These are phyloP conservation scores for Trochalopteron elliotii DNA, from an alignment of 2,113 vertebrate species.

Conservation along the genomic window DNA sequence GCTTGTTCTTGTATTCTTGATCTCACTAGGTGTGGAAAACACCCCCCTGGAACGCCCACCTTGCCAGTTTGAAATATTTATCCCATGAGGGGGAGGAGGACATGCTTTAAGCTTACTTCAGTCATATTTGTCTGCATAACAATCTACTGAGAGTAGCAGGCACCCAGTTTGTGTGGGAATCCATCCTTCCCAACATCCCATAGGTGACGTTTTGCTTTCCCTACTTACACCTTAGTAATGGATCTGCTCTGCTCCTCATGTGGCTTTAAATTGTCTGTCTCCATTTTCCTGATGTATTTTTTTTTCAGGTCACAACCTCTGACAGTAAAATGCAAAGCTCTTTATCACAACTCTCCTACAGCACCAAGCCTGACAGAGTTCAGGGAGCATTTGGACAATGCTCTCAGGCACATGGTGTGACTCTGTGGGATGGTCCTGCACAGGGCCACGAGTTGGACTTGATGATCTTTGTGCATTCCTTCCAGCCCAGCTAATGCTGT, in stretches of 20 bases:
- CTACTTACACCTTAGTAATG: neutral
- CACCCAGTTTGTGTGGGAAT: neutral
- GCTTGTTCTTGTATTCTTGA: neutral
- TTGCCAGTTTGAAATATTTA: neutral
- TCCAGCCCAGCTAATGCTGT: neutral
- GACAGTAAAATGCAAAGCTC: neutral
- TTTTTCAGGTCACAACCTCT: neutral
- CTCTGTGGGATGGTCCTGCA: neutral
- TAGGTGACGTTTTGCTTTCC: fast-evolving
- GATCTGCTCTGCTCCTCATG: neutral
- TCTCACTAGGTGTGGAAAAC: neutral
- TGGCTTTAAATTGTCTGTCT: neutral
- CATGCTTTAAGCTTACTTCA: neutral
- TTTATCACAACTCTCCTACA: neutral
- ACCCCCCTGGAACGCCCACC: neutral
- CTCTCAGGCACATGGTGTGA: neutral
- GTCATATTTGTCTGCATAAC: neutral
- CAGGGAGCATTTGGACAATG: neutral
- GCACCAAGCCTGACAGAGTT: neutral
- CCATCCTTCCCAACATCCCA: neutral
- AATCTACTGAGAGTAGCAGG: neutral
- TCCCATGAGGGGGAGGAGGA: neutral
- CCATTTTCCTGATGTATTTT: neutral
- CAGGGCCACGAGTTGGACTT: neutral
- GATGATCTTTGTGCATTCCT: neutral